phyloP scores from a whole-genome alignment of 2,113 vertebrate species.

The Colossoma macropomum region DNA sequence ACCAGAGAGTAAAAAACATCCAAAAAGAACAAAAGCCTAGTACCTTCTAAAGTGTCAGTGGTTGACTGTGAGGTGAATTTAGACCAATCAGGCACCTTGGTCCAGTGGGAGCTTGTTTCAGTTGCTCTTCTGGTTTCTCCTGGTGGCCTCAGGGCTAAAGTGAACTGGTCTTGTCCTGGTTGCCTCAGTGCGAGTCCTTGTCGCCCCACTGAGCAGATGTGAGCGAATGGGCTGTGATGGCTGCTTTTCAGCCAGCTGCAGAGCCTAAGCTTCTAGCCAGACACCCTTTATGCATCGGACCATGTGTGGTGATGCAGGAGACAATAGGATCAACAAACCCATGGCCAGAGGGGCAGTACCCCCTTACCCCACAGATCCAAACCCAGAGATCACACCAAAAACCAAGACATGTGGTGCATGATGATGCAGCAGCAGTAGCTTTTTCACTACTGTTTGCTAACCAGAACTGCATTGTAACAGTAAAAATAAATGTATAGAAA shows the following conservation, averaged over 20 bases:
- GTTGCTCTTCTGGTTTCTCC: constrained; percentile 75
- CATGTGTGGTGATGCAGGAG: constrained; percentile 85
- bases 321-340: constrained; percentile 86
- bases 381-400: constrained; percentile 61
- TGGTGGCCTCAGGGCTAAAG: constrained; percentile 83
- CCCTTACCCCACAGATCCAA: constrained; percentile 69
- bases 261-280: constrained; percentile 98
- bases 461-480: neutral
- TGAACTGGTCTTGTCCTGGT: constrained; percentile 87
- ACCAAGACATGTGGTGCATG: constrained; percentile 64
- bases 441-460: neutral
- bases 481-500: neutral
- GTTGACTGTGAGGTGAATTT: constrained; percentile 58
- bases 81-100: constrained; percentile 87
- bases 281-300: constrained; percentile 93
- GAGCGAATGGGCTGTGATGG: constrained; percentile 95
- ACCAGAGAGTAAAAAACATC: neutral
- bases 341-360: constrained; percentile 71
- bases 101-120: constrained; percentile 81
- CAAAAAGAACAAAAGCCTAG: constrained; percentile 51
- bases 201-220: constrained; percentile 97
- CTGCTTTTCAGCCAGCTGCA: constrained; percentile 95
- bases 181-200: constrained; percentile 92
- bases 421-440: neutral
- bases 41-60: neutral